Conservation (phyloP, 1,140 invertebrate genomes). For the Bombus huntii region DNA sequence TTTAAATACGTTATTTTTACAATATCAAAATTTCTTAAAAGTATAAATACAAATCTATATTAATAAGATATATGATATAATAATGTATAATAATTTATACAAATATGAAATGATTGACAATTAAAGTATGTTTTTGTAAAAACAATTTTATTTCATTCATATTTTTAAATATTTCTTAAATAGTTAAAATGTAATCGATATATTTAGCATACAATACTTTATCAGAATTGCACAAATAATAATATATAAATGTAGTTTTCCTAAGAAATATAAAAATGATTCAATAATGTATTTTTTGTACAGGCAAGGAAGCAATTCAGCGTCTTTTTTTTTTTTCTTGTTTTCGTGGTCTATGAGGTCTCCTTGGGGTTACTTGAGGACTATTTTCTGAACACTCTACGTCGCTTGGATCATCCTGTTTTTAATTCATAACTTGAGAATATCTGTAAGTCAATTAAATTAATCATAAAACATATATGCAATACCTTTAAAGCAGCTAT, state of each 20-base stretch:
- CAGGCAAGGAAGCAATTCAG: not conserved
- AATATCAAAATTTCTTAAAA: not conserved
- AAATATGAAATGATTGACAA: not conserved
- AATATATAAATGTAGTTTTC: not conserved
- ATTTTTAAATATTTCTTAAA: not conserved
- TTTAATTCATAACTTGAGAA: conserved; percentile 21
- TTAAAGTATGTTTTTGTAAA: not conserved
- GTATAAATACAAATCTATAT: not conserved
- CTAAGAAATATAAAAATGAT: not conserved
- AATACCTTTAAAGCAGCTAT: conserved; percentile 78
- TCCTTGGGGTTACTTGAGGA: conserved; percentile 80
- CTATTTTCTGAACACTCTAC: conserved; percentile 81
- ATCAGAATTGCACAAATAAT: not conserved
- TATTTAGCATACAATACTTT: not conserved
- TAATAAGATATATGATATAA: not conserved
- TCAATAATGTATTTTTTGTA: not conserved
- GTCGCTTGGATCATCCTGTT: conserved; percentile 80
- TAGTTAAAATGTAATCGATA: not conserved
- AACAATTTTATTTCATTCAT: not conserved
- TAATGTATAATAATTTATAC: not conserved
- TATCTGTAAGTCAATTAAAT: conserved; percentile 65
- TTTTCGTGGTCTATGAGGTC: conserved; percentile 79
- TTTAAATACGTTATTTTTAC: not conserved
- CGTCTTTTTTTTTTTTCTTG: conserved; percentile 82
- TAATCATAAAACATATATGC: not conserved